Percentiles rank a stretch among this genome's conserved stretches.
Evolutionary conservation across 2,797 vertebrate genomes (phyloP).

Genomic region (Manis crassicaudata): DNA sequence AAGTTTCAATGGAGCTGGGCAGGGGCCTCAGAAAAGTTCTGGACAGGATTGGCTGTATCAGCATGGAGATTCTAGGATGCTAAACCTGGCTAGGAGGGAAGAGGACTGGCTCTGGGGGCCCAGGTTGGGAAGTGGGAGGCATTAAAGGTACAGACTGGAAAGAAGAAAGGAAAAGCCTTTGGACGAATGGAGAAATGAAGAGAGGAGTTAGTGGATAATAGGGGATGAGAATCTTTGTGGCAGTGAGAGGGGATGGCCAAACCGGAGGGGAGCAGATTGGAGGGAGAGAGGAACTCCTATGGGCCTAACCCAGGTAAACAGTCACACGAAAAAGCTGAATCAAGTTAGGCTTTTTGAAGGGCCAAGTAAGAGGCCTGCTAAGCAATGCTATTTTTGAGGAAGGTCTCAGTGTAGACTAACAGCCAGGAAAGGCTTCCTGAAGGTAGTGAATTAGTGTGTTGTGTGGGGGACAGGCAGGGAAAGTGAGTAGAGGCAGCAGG

Average conservation of each 20-base stretch:
- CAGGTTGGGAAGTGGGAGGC: background rate
- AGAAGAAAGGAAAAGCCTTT: background rate
- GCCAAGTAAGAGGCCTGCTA: slow-evolving; percentile 19
- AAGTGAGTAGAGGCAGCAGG: slow-evolving; percentile 6
- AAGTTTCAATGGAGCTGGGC: background rate
- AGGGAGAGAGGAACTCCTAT: background rate
- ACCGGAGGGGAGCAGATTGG: background rate
- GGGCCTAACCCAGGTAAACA: background rate
- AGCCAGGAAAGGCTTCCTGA: slow-evolving; percentile 41
- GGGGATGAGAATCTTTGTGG: background rate
- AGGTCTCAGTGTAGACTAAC: slow-evolving; percentile 18
- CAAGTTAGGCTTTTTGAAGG: slow-evolving; percentile 26
- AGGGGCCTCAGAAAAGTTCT: background rate
- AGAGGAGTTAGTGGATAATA: background rate
- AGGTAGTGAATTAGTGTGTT: background rate
- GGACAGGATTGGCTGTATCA: background rate
- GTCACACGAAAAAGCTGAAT: slow-evolving; percentile 49
- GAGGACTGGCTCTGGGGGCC: background rate
- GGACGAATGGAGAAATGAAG: slow-evolving; percentile 23
- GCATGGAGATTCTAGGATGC: slow-evolving; percentile 26
- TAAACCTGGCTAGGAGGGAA: background rate
- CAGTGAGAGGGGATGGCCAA: background rate
- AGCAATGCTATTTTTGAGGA: slow-evolving; percentile 51
- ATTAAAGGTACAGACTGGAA: background rate
- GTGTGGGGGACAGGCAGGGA: background rate